Conservation (phyloP, 2,888 invertebrate species). For the Sphaeridia pumilis region DNA sequence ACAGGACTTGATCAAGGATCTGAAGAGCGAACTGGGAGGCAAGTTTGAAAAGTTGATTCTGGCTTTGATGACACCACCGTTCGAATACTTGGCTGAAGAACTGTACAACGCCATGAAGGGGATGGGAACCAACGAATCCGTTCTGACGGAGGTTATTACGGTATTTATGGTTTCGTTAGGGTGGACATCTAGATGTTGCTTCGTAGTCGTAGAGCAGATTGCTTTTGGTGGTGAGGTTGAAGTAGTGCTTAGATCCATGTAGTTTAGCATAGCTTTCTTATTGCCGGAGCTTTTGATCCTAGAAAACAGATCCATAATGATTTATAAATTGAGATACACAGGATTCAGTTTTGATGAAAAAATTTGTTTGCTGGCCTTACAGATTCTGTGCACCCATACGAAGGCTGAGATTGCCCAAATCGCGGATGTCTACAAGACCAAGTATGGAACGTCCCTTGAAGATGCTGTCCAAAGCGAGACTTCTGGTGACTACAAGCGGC, state of each 20-base stretch:
- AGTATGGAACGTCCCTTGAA: constrained; percentile 45
- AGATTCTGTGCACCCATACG: constrained; percentile 49
- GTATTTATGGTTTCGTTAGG: not conserved
- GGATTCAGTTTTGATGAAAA: not conserved
- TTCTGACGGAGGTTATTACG: constrained; percentile 37
- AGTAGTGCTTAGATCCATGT: not conserved
- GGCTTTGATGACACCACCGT: constrained; percentile 54
- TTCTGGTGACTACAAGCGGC: constrained; percentile 61
- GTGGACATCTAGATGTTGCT: not conserved
- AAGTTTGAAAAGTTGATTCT: constrained; percentile 62
- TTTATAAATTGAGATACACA: not conserved
- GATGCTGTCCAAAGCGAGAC: constrained; percentile 66
- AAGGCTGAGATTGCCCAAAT: constrained; percentile 55
- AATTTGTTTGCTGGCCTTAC: not conserved
- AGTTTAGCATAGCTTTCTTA: too few species aligned
- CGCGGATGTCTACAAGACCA: constrained; percentile 50
- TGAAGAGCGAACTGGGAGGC: constrained; percentile 62
- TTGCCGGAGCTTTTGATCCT: not conserved
- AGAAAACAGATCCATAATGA: not conserved
- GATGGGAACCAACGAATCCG: constrained; percentile 39
- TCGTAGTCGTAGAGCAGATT: not conserved
- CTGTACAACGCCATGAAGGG: constrained; percentile 39
- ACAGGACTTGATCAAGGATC: constrained; percentile 54
- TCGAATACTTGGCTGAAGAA: constrained; percentile 41
- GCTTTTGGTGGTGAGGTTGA: not conserved